These are phyloP conservation scores for Parazoanthus darwini DNA, from an alignment of 92 coral and sea anemone genomes.

Conservation along the genomic window DNA sequence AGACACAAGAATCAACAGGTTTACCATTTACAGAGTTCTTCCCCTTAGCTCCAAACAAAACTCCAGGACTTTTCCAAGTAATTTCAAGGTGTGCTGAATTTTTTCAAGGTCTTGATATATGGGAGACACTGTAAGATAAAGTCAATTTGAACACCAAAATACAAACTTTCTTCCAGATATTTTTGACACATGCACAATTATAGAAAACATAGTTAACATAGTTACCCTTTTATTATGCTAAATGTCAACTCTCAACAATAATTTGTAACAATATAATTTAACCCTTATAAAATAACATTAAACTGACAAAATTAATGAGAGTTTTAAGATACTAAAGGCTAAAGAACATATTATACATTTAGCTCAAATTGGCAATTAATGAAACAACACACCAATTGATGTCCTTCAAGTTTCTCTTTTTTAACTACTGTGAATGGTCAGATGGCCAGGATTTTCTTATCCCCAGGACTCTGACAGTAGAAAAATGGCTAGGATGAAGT, in stretches of 20 bases:
- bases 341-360: background rate
- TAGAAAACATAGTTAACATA: background rate
- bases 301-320: background rate
- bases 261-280: background rate
- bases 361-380: background rate
- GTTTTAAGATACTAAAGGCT: conserved; percentile 9
- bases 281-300: background rate
- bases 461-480: no score
- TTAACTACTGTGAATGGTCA: no score
- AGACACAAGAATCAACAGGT: background rate
- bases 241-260: background rate
- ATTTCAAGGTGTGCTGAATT: no score
- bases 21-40: no score
- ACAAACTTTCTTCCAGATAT: no score
- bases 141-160: no score
- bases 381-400: background rate
- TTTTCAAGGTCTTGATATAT: no score
- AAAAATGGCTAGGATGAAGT: no score
- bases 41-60: no score
- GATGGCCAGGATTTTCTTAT: no score
- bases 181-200: background rate
- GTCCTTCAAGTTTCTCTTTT: background rate
- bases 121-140: no score
- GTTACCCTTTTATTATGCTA: background rate
- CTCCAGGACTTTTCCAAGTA: no score